These are phyloP conservation scores for Cyaniris semiargus DNA, from an alignment of 2,888 invertebrate genomes.

Conservation along the genomic window DNA sequence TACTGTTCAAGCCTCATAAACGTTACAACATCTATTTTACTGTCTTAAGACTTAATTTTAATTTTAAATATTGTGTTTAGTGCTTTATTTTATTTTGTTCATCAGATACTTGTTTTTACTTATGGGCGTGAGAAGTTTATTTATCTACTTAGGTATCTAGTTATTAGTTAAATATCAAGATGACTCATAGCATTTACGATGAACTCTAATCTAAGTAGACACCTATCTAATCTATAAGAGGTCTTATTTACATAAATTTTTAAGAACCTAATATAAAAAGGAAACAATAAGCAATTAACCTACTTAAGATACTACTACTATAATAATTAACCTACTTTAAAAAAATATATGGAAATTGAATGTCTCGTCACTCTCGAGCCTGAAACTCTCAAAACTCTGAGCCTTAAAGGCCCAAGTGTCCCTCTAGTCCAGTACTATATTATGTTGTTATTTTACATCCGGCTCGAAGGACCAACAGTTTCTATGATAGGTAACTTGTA, in stretches of 20 bases:
- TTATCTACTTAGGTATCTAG: no score
- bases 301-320: neutral
- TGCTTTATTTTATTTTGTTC: no score
- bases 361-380: no score
- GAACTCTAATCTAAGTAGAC: neutral
- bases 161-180: neutral
- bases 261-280: neutral
- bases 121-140: no score
- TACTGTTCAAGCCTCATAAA: neutral
- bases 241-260: neutral
- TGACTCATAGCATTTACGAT: neutral
- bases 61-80: neutral
- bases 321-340: neutral
- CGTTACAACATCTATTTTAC: neutral
- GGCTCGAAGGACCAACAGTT: conserved; percentile 5
- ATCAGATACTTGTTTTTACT: neutral
- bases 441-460: neutral
- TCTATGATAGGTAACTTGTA: no score
- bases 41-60: neutral
- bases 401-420: neutral
- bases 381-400: no score
- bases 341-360: no score
- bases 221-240: neutral
- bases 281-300: neutral
- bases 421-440: no score